phyloP scores from a whole-genome alignment of 2,888 invertebrate species.

The Campoletis raptor region DNA sequence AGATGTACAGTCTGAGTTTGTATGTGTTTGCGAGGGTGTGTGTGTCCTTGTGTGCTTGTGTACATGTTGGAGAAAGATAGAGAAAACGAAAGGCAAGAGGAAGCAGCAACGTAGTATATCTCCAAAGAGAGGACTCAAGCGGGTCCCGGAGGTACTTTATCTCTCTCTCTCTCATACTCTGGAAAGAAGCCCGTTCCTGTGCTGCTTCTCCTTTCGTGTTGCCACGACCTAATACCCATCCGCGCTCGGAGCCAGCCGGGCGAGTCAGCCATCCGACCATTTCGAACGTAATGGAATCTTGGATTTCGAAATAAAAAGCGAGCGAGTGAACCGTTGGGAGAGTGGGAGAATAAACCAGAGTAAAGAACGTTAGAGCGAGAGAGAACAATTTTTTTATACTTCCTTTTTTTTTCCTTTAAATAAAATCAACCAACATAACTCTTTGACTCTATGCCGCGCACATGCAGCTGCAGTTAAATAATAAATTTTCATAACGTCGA shows the following conservation, averaged over 20 bases:
- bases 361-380: conserved; percentile 6
- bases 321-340: conserved; percentile 51
- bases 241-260: conserved; percentile 44
- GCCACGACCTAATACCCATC: conserved; percentile 63
- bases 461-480: conserved; percentile 45
- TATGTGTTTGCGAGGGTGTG: not conserved
- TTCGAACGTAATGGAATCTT: conserved; percentile 69
- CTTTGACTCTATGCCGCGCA: conserved; percentile 47
- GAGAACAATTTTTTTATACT: conserved; percentile 10
- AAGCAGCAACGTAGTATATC: conserved; percentile 51
- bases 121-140: conserved; percentile 57
- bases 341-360: not conserved
- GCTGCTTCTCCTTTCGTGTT: conserved; percentile 59
- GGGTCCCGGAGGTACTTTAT: conserved; percentile 50
- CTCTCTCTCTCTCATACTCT: conserved; percentile 47
- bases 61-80: conserved; percentile 39
- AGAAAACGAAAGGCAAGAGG: conserved; percentile 52
- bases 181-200: conserved; percentile 29
- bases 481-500: conserved; percentile 53
- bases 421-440: conserved; percentile 39
- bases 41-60: not conserved
- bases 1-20: not conserved
- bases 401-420: conserved; percentile 5
- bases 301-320: conserved; percentile 65
- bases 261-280: conserved; percentile 64